phyloP scores from a whole-genome alignment of 2,797 vertebrate genomes.

The Glossophaga mutica region DNA sequence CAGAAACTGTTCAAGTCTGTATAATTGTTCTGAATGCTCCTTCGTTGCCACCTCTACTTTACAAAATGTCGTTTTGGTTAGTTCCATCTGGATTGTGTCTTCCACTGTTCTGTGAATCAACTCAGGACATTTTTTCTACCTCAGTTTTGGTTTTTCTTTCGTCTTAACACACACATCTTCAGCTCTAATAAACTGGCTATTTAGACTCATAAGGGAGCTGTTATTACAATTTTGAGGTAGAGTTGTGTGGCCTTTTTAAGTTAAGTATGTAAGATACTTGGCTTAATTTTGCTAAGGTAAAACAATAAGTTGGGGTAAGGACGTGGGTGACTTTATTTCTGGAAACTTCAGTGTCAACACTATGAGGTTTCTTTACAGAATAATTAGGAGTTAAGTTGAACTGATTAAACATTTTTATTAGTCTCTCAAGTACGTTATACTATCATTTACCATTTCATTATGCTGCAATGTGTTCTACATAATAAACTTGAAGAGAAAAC shows the following conservation, averaged over 20 bases:
- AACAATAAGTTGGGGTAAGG: too few relatives aligned
- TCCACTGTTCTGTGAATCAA: fast-evolving
- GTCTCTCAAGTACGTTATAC: not conserved
- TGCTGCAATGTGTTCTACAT: not conserved
- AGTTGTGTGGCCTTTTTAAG: not conserved
- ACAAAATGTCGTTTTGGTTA: not conserved
- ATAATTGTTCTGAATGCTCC: not conserved
- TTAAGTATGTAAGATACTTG: not conserved
- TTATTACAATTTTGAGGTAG: not conserved
- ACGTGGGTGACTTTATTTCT: not conserved
- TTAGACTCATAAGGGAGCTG: not conserved
- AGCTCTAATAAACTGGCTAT: not conserved
- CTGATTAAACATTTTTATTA: not conserved
- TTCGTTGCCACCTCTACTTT: fast-evolving
- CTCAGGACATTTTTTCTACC: not conserved
- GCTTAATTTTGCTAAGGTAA: not conserved
- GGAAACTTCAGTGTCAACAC: too few relatives aligned
- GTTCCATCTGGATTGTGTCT: fast-evolving
- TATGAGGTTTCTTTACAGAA: not conserved
- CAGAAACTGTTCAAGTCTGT: not conserved
- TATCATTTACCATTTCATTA: not conserved
- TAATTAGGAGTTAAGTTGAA: not conserved
- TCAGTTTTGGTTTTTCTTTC: not conserved
- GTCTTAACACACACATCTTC: not conserved
- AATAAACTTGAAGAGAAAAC: not conserved